Conservation (phyloP, 2,113 vertebrate genomes). For the Quiscalus mexicanus region DNA sequence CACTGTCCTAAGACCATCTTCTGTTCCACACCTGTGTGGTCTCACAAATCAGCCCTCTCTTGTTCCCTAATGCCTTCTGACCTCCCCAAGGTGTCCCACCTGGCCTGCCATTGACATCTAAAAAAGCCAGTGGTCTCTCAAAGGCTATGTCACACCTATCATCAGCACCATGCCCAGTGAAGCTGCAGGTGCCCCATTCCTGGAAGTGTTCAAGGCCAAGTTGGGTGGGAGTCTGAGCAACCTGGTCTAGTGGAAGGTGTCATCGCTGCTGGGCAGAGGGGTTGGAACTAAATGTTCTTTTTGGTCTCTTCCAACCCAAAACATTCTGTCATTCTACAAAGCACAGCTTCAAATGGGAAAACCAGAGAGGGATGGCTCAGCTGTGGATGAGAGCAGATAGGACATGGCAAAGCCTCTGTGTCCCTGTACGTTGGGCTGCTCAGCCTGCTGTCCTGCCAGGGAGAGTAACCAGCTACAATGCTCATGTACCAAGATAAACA, state of each 20-base stretch:
- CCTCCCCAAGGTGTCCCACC: background rate
- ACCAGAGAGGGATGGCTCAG: background rate
- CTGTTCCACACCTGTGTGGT: background rate
- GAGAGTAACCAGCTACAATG: background rate
- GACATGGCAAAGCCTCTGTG: background rate
- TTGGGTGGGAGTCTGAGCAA: background rate
- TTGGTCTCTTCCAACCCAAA: background rate
- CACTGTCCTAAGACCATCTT: background rate
- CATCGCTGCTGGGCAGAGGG: accelerated
- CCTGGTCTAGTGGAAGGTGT: background rate
- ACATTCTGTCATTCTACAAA: background rate
- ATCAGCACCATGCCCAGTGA: background rate
- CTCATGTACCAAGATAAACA: background rate
- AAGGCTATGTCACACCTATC: background rate
- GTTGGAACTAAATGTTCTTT: background rate
- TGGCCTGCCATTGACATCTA: background rate
- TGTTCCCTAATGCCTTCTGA: background rate
- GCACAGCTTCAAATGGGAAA: background rate
- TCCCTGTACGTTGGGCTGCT: background rate
- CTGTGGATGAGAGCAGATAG: background rate
- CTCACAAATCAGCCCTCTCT: background rate
- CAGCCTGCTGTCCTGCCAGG: background rate
- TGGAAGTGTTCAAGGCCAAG: background rate
- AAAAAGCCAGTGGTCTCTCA: background rate
- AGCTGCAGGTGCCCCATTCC: background rate